These are phyloP conservation scores for Solen grandis DNA, from an alignment of 1,140 invertebrate species.

Conservation along the genomic window DNA sequence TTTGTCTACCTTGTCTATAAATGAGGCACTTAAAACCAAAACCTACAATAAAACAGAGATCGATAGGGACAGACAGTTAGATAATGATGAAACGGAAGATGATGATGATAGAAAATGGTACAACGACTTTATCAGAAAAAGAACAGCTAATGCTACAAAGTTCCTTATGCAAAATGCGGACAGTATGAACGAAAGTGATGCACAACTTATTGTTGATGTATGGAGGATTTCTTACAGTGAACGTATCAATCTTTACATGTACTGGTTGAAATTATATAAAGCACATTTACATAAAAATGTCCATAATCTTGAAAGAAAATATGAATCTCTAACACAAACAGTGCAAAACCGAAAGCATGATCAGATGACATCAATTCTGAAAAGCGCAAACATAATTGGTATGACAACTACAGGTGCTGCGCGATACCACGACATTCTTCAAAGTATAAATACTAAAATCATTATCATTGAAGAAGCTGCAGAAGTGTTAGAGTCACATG, in stretches of 20 bases:
- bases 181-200: no score
- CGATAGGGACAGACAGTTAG: no score
- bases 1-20: no score
- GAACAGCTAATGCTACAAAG: no score
- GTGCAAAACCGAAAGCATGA: slow-evolving; percentile 56
- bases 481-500: slow-evolving; percentile 76
- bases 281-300: slow-evolving; percentile 50
- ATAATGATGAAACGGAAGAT: no score
- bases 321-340: slow-evolving; percentile 39
- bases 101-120: no score
- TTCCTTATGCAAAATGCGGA: no score
- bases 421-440: slow-evolving; percentile 63
- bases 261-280: slow-evolving; percentile 68
- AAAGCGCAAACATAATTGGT: slow-evolving; percentile 71
- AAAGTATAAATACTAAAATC: slow-evolving; percentile 67
- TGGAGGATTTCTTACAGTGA: slow-evolving; percentile 65
- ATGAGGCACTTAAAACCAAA: no score
- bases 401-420: slow-evolving; percentile 79
- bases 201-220: slow-evolving; percentile 85
- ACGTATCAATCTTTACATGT: slow-evolving; percentile 75
- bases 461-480: slow-evolving; percentile 78
- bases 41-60: no score
- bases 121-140: no score
- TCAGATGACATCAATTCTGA: slow-evolving; percentile 71
- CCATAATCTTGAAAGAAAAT: slow-evolving; percentile 36